phyloP scores from a whole-genome alignment of 2,797 vertebrate genomes.

The Protonibea diacanthus region DNA sequence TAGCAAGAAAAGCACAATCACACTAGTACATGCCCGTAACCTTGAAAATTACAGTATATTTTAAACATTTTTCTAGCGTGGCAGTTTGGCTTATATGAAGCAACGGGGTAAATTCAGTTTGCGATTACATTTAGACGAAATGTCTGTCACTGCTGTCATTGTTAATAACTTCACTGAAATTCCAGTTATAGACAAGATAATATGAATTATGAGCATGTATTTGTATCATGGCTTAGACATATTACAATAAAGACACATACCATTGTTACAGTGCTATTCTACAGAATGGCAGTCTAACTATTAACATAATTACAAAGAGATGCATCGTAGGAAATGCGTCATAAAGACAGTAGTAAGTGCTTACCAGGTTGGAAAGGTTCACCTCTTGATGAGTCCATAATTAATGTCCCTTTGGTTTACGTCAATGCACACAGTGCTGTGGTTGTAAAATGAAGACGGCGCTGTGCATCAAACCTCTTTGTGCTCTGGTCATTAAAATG shows the following conservation, averaged over 20 bases:
- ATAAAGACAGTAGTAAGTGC: constrained; percentile 18
- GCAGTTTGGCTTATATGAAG: neutral
- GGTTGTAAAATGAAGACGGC: constrained; percentile 33
- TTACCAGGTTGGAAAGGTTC: neutral
- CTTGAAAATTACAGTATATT: constrained; percentile 1
- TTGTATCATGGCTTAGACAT: neutral
- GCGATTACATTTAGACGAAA: neutral
- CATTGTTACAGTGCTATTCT: neutral
- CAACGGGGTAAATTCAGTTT: neutral
- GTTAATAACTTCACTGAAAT: neutral
- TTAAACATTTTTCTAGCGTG: neutral
- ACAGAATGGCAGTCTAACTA: constrained; percentile 1
- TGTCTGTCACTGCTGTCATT: neutral
- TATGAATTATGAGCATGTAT: neutral
- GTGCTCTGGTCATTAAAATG: constrained; percentile 27
- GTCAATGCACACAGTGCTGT: neutral
- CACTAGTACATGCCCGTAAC: neutral
- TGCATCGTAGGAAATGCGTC: constrained; percentile 6
- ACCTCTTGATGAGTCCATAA: neutral
- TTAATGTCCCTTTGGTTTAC: constrained; percentile 9
- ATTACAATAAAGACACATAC: neutral
- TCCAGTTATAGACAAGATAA: neutral
- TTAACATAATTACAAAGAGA: constrained; percentile 13
- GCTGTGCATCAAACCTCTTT: constrained; percentile 23
- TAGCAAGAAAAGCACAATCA: neutral